phyloP scores from a whole-genome alignment of 1,140 invertebrate species.

The Sesamia nonagrioides region DNA sequence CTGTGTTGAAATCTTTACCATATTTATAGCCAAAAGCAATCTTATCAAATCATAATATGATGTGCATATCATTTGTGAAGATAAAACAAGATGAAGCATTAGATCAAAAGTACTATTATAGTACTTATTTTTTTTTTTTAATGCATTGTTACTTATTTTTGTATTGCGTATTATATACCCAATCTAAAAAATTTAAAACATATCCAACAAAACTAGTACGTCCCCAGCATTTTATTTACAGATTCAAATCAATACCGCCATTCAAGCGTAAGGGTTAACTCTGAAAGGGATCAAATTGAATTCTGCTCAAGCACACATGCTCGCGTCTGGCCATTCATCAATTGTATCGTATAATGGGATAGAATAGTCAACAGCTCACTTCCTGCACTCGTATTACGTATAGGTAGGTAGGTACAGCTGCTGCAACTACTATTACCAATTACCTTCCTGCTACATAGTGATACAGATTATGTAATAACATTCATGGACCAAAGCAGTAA shows the following conservation, averaged over 20 bases:
- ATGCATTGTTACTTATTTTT: background rate
- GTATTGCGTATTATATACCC: background rate
- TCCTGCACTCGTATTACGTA: conserved; percentile 62
- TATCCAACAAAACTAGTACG: background rate
- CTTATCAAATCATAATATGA: conserved; percentile 34
- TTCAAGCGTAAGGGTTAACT: conserved; percentile 75
- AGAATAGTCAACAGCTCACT: conserved; percentile 76
- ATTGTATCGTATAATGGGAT: conserved; percentile 77
- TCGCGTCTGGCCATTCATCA: conserved; percentile 78
- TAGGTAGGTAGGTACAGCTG: conserved; percentile 44
- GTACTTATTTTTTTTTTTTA: background rate
- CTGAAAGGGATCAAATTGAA: conserved; percentile 83
- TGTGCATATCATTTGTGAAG: background rate
- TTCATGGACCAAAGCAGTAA: background rate
- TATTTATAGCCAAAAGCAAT: background rate
- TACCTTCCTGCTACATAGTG: conserved; percentile 60
- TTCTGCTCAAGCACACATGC: conserved; percentile 80
- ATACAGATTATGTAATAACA: conserved; percentile 19
- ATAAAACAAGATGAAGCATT: background rate
- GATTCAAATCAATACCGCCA: conserved; percentile 80
- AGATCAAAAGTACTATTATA: background rate
- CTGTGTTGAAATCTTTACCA: too few species aligned
- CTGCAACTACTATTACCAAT: conserved; percentile 55
- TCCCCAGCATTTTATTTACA: conserved; percentile 68
- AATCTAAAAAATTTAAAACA: background rate